Percentiles rank a stretch among this genome's conserved stretches.
Evolutionary conservation across 2,113 vertebrate species (phyloP).

Genomic region (Ursus arctos): DNA sequence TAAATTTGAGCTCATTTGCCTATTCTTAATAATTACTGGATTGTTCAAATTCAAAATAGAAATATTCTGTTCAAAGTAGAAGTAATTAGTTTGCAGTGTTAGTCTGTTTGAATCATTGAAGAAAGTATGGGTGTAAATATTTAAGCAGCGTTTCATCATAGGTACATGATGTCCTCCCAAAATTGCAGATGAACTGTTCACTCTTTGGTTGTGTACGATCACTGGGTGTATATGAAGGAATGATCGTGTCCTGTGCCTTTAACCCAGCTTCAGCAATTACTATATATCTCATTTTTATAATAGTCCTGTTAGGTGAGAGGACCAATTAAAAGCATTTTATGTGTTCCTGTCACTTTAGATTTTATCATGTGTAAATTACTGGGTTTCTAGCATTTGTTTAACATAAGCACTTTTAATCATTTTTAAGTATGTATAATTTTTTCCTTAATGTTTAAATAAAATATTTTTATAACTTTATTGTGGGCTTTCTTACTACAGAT

Average conservation of each 20-base stretch:
- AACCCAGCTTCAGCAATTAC: neutral
- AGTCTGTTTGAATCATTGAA: neutral
- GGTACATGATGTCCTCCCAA: neutral
- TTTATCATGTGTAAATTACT: neutral
- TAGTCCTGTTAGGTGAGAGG: neutral
- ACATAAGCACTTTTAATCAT: neutral
- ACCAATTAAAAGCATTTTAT: neutral
- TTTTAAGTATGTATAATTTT: constrained; percentile 20
- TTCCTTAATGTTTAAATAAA: constrained; percentile 75
- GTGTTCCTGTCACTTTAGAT: neutral
- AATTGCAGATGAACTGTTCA: neutral
- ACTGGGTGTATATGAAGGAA: neutral
- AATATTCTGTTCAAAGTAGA: neutral
- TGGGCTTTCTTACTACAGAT: constrained; percentile 11
- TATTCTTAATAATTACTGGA: neutral
- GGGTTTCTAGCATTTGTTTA: constrained; percentile 5
- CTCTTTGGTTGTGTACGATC: neutral
- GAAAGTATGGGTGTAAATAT: neutral
- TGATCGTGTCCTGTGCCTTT: neutral
- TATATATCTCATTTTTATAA: neutral
- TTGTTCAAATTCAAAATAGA: neutral
- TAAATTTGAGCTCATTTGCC: constrained; percentile 46
- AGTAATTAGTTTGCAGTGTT: neutral
- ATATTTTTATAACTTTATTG: constrained; percentile 66
- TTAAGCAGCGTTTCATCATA: neutral